These are phyloP conservation scores for Henicopernis longicauda DNA, from an alignment of 2,113 vertebrate species.

Conservation along the genomic window DNA sequence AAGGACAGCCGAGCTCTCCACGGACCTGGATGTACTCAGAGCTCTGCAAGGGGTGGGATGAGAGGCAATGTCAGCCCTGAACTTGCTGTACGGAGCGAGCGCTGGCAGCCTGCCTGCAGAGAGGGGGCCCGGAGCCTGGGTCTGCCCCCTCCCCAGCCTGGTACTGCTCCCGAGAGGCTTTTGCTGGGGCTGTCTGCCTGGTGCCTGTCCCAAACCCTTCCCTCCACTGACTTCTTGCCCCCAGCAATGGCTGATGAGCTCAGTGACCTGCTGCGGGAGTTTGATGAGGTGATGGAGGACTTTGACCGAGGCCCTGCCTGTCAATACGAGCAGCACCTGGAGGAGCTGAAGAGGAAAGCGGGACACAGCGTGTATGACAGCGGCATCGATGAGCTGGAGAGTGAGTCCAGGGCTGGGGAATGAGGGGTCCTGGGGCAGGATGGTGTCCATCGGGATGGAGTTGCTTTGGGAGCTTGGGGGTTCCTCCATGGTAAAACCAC, in stretches of 20 bases:
- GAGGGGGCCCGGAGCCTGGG: background rate
- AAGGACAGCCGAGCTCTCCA: background rate
- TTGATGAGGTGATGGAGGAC: slow-evolving; percentile 46
- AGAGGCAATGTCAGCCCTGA: background rate
- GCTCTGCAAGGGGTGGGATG: background rate
- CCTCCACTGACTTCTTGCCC: background rate
- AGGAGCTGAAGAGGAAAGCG: slow-evolving; percentile 24
- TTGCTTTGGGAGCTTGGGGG: background rate
- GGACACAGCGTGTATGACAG: slow-evolving; percentile 4
- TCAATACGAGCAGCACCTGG: slow-evolving; percentile 45
- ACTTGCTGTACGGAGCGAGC: accelerated
- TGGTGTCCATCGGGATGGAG: background rate
- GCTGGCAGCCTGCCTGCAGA: background rate
- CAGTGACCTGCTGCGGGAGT: slow-evolving; percentile 37
- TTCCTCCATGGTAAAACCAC: background rate
- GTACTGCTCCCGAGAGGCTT: background rate
- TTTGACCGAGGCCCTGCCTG: background rate
- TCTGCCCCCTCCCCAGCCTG: background rate
- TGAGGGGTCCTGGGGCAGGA: background rate
- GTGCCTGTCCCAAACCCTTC: accelerated
- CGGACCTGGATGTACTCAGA: background rate
- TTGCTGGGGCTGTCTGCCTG: background rate
- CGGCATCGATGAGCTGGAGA: slow-evolving; percentile 28
- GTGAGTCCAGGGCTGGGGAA: background rate
- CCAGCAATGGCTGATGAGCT: slow-evolving; percentile 30